Evolutionary conservation across 1,140 invertebrate genomes (phyloP).

Genomic region (Mactra quadrangularis): DNA sequence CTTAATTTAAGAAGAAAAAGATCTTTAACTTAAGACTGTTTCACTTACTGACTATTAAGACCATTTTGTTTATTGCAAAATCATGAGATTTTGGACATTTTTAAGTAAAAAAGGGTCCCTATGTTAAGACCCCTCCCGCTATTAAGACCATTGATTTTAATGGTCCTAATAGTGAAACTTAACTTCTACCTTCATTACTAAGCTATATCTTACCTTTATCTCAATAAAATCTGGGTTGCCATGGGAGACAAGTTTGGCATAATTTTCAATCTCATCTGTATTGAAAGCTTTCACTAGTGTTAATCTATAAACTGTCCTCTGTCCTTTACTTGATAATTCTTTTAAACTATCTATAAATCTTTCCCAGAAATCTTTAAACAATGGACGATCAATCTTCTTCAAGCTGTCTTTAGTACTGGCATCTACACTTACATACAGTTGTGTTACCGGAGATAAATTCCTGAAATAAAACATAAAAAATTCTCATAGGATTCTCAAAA

Average conservation of each 20-base stretch:
- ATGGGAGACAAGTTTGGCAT: conserved; percentile 86
- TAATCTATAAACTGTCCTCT: conserved; percentile 88
- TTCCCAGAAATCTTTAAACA: conserved; percentile 88
- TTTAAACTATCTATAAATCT: conserved; percentile 86
- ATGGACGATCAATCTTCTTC: conserved; percentile 88
- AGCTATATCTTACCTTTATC: conserved; percentile 87
- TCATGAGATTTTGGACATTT: too few relatives aligned
- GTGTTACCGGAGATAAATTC: conserved; percentile 86
- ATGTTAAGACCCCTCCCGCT: too few relatives aligned
- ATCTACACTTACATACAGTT: conserved; percentile 88
- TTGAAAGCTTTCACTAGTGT: conserved; percentile 88
- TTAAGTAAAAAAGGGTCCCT: too few relatives aligned
- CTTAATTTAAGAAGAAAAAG: too few relatives aligned
- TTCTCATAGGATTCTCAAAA: too few relatives aligned
- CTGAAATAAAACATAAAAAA: conserved; percentile 78
- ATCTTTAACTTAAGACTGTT: too few relatives aligned
- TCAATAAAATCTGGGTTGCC: conserved; percentile 89
- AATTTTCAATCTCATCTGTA: conserved; percentile 87
- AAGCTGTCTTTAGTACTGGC: conserved; percentile 87
- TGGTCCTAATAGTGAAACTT: too few relatives aligned
- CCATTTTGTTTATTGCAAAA: too few relatives aligned
- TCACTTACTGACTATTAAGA: too few relatives aligned
- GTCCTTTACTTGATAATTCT: conserved; percentile 86
- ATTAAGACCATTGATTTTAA: too few relatives aligned
- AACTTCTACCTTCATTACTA: too few relatives aligned